Evolutionary conservation across 1,140 invertebrate species (phyloP).

Genomic region (Conus ventricosus): DNA sequence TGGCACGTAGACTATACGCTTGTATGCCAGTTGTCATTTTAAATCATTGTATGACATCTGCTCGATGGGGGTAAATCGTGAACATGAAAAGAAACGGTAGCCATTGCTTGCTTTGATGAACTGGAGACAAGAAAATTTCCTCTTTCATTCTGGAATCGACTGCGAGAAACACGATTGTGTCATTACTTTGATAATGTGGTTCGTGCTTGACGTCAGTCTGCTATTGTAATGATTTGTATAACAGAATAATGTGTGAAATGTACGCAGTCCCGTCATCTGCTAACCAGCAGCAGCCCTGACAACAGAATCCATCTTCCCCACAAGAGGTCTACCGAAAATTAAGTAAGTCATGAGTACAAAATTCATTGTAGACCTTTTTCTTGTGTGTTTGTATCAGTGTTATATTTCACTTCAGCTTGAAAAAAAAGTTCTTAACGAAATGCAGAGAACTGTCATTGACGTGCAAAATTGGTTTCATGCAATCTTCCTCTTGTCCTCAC

Average conservation of each 20-base stretch:
- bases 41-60: not conserved
- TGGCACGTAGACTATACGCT: not conserved
- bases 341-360: too few species aligned
- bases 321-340: not conserved
- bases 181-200: not conserved
- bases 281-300: not conserved
- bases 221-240: not conserved
- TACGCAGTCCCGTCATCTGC: not conserved
- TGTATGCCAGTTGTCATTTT: too few species aligned
- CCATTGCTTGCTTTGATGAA: not conserved
- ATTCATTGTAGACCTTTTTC: too few species aligned
- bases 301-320: not conserved
- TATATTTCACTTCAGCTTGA: too few species aligned
- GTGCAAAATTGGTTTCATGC: too few species aligned
- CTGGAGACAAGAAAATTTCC: too few species aligned
- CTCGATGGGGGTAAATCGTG: not conserved
- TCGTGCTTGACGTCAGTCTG: not conserved
- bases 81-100: not conserved
- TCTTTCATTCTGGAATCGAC: too few species aligned
- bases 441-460: too few species aligned
- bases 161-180: too few species aligned
- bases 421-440: too few species aligned
- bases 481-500: too few species aligned
- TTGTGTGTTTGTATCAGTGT: too few species aligned
- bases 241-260: not conserved